These are phyloP conservation scores for Drosophila micromelanica DNA, from an alignment of 1,140 invertebrate genomes.

Conservation along the genomic window DNA sequence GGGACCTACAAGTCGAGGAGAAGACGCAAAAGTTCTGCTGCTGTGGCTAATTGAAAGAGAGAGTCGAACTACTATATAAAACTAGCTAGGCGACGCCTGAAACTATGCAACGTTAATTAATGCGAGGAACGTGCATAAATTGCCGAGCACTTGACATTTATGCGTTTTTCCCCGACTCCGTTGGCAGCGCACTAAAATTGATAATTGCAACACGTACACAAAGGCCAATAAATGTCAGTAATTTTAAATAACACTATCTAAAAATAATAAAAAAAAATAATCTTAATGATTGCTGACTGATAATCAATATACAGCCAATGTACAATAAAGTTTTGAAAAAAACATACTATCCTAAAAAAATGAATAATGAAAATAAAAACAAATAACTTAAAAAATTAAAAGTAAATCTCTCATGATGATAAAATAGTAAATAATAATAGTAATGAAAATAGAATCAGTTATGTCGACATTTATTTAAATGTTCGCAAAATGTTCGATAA, in stretches of 20 bases:
- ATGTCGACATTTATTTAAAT: too few relatives aligned
- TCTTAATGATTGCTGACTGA: background rate
- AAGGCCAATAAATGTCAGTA: slow-evolving; percentile 44
- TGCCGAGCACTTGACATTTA: slow-evolving; percentile 76
- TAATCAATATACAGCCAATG: too few relatives aligned
- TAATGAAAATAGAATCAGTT: too few relatives aligned
- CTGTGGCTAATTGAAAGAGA: slow-evolving; percentile 50
- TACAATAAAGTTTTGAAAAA: too few relatives aligned
- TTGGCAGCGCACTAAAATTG: slow-evolving; percentile 68
- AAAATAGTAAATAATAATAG: too few relatives aligned
- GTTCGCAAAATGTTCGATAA: too few relatives aligned
- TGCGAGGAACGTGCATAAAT: slow-evolving; percentile 77
- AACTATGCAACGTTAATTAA: slow-evolving; percentile 73
- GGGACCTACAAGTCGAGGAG: background rate
- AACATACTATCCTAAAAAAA: too few relatives aligned
- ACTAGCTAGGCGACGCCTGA: slow-evolving; percentile 27
- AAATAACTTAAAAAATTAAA: too few relatives aligned
- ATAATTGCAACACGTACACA: slow-evolving; percentile 73
- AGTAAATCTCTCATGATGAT: too few relatives aligned
- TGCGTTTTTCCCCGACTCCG: slow-evolving; percentile 40
- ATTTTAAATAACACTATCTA: background rate
- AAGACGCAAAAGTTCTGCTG: background rate
- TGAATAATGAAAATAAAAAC: too few relatives aligned
- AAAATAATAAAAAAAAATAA: too few relatives aligned
- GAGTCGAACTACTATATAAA: slow-evolving; percentile 41